Evolutionary conservation across 1,140 invertebrate genomes (phyloP).

Genomic region (Acyrthosiphon pisum): DNA sequence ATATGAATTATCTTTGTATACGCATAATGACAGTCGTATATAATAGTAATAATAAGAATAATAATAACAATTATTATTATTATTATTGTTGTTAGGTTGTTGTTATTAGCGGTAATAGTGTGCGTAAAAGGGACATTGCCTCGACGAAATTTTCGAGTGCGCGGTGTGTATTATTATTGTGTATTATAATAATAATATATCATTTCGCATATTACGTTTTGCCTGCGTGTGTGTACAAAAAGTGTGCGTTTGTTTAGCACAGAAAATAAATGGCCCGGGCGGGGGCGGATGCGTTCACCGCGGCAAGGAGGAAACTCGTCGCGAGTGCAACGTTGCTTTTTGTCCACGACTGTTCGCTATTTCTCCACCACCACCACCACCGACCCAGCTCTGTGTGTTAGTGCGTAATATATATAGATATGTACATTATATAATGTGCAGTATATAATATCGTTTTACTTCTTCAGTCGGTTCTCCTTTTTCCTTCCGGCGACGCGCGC

Average conservation of each 20-base stretch:
- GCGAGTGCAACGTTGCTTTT: conserved; percentile 26
- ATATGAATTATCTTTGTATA: neutral
- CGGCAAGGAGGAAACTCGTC: neutral
- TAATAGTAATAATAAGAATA: conserved; percentile 14
- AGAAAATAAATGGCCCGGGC: conserved; percentile 44
- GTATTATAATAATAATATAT: neutral
- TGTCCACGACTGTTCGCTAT: conserved; percentile 25
- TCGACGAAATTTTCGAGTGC: conserved; percentile 17
- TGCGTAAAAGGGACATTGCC: neutral
- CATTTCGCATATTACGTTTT: neutral
- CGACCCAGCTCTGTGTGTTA: too few relatives aligned
- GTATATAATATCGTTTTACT: conserved; percentile 42
- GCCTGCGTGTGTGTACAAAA: neutral
- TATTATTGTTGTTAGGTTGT: neutral
- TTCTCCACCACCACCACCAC: neutral
- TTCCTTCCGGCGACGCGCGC: conserved; percentile 52
- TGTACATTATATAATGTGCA: neutral
- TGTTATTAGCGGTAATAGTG: neutral
- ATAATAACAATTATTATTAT: neutral
- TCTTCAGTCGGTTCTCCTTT: conserved; percentile 45
- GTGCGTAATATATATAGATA: too few relatives aligned
- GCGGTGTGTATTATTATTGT: neutral
- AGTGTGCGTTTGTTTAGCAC: conserved; percentile 35
- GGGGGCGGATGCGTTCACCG: conserved; percentile 9
- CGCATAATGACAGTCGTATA: neutral